These are phyloP conservation scores for Montipora capitata DNA, from an alignment of 92 coral and sea anemone genomes.

Conservation along the genomic window DNA sequence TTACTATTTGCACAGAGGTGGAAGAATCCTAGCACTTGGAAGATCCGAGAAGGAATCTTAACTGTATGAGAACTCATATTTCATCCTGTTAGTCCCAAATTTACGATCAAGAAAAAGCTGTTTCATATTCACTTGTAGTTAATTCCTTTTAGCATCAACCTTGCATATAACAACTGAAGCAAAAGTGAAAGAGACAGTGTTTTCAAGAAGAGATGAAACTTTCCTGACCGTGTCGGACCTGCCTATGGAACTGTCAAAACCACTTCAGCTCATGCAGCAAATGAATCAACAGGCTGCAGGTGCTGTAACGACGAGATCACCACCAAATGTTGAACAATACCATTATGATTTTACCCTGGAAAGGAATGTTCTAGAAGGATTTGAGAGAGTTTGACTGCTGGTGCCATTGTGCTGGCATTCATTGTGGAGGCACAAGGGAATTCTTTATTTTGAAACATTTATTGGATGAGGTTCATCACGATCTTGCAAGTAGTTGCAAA, in stretches of 20 bases:
- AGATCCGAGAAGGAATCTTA: no score
- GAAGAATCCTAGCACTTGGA: no score
- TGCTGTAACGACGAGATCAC: constrained; percentile 13
- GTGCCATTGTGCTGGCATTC: not conserved
- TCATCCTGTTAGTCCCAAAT: no score
- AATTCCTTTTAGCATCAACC: not conserved
- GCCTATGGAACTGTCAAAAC: constrained; percentile 84
- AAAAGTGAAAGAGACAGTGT: not conserved
- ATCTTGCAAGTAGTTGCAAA: no score
- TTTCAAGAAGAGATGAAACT: constrained; percentile 44
- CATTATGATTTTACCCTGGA: constrained; percentile 85
- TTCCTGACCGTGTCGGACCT: constrained; percentile 83
- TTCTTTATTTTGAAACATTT: no score
- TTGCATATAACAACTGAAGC: not conserved
- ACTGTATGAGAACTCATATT: no score
- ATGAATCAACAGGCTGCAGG: constrained; percentile 14
- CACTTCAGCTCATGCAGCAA: constrained; percentile 44
- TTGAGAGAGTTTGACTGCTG: not conserved
- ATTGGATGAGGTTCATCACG: no score
- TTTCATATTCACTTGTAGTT: no score
- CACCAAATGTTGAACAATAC: constrained; percentile 64
- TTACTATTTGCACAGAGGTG: no score
- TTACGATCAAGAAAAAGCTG: no score
- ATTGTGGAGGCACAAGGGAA: not conserved
- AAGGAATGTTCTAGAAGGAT: constrained; percentile 62